Conservation (phyloP, 1,140 invertebrate genomes). For the Luehdorfia chinensis region DNA sequence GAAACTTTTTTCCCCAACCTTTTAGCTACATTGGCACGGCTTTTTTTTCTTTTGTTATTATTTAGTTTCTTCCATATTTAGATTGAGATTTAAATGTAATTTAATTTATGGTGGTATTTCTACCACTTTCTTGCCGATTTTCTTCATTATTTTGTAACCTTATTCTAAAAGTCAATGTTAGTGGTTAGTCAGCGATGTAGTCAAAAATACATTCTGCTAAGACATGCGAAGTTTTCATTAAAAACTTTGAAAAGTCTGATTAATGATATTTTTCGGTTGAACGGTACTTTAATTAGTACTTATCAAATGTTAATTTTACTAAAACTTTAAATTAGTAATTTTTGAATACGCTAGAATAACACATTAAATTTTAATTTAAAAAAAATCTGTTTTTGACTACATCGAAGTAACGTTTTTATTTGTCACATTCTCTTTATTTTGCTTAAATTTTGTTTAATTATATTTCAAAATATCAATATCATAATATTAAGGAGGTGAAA, state of each 20-base stretch:
- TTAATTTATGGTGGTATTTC: neutral
- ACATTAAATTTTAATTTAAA: too few relatives aligned
- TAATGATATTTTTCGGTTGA: too few relatives aligned
- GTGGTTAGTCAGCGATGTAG: neutral
- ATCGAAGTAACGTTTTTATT: neutral
- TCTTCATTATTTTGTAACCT: neutral
- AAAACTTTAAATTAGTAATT: too few relatives aligned
- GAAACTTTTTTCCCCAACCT: too few relatives aligned
- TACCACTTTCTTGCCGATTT: neutral
- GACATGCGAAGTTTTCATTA: neutral
- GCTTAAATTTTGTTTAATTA: constrained; percentile 8
- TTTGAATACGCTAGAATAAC: too few relatives aligned
- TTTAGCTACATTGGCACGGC: constrained; percentile 32
- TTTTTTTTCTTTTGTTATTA: constrained; percentile 23
- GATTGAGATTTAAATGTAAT: too few relatives aligned
- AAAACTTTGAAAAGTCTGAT: too few relatives aligned
- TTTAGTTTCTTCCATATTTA: constrained; percentile 16
- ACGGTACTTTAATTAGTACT: too few relatives aligned
- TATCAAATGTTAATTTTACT: too few relatives aligned
- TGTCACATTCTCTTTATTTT: constrained; percentile 6
- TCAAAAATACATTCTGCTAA: neutral
- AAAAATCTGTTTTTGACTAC: neutral
- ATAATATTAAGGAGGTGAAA: too few relatives aligned
- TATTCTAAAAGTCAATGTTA: neutral
- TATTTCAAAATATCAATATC: too few relatives aligned